Evolutionary conservation across 2,797 vertebrate genomes (phyloP), one percentile per base, ranked within the genome.

Genomic region (Epinephelus malabaricus): DNA sequence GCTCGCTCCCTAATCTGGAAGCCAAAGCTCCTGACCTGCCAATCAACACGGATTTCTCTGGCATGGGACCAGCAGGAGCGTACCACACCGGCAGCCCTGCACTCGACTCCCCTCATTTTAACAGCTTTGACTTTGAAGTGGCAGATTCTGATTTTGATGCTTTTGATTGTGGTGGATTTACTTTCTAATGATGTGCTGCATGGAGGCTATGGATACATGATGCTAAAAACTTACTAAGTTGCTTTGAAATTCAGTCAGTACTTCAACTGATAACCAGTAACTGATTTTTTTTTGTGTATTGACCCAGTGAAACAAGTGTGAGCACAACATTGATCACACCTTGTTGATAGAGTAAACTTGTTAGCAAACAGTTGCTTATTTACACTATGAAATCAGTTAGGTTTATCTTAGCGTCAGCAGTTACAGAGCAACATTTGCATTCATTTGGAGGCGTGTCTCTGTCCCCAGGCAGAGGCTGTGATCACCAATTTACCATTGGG

Each of bases 161-260:
- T 69, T 95, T 95, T 76, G 95, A 96, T 61, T 96, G 93, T 51
- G 92, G 95, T 18, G 94, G 93, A 3, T 96, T 95, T 84, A 90
- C 91, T 66, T 95, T 96, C 82, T 95, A 86, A 81, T 23, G 2
- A 46, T 62, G 15, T 25, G 25, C 9, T 62, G 30, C 12, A 12
- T 62, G 40, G 61, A 34, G n/a, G 71, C 34, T 49, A 4, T n/a
- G n/a, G 5, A 30, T n/a, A 8, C 12, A 38, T 55, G 14, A 68
- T 50, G 45, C 19, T 61, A n/a, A 56, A 46, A 63, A 23, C 3
- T 1, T 34, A 34, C 34, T 8, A 21, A 19, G 6, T 30, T 45
- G 23, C 4, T 7, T 7, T 34, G 34, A 34, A 34, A 34, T 43
- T 17, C 30, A 58, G 45, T 66, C 54, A 50, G 30, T 27, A 43